These are phyloP conservation scores for Elephantulus edwardii DNA, from an alignment of 2,113 vertebrate species.

Conservation along the genomic window DNA sequence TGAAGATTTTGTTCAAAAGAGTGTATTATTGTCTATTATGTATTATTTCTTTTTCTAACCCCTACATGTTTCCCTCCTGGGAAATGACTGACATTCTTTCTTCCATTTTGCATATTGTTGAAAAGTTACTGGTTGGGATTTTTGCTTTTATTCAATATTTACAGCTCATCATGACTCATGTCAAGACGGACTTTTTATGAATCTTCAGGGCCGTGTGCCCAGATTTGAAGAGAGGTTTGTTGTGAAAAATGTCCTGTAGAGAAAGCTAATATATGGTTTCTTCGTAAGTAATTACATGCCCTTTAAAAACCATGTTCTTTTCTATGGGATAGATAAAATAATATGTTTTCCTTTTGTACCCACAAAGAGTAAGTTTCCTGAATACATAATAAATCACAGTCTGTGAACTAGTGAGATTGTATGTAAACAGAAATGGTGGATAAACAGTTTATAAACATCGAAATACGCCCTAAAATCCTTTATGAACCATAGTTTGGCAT, in stretches of 20 bases:
- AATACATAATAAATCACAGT: slow-evolving; percentile 22
- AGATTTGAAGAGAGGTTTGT: slow-evolving; percentile 66
- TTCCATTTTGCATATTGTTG: slow-evolving; percentile 54
- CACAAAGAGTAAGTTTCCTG: background rate
- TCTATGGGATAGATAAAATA: slow-evolving; percentile 48
- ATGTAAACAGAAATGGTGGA: background rate
- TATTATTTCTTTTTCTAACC: background rate
- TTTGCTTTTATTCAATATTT: slow-evolving; percentile 71
- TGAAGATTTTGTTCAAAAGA: background rate
- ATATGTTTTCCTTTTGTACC: background rate
- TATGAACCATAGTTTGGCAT: background rate
- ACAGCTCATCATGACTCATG: slow-evolving; percentile 64
- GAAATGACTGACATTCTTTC: slow-evolving; percentile 8
- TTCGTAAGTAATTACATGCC: slow-evolving; percentile 44
- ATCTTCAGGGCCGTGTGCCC: slow-evolving; percentile 70
- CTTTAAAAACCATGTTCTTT: slow-evolving; percentile 48
- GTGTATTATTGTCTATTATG: background rate
- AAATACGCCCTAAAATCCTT: background rate
- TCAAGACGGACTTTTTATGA: slow-evolving; percentile 78
- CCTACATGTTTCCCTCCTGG: background rate
- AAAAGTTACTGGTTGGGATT: slow-evolving; percentile 69
- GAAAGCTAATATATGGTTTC: slow-evolving; percentile 56
- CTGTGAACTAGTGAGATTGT: background rate
- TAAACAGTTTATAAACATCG: background rate
- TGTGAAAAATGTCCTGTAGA: slow-evolving; percentile 46